Base-by-base conservation (phyloP, 2,888 invertebrate genomes). In the Pandemis corylana region DNA sequence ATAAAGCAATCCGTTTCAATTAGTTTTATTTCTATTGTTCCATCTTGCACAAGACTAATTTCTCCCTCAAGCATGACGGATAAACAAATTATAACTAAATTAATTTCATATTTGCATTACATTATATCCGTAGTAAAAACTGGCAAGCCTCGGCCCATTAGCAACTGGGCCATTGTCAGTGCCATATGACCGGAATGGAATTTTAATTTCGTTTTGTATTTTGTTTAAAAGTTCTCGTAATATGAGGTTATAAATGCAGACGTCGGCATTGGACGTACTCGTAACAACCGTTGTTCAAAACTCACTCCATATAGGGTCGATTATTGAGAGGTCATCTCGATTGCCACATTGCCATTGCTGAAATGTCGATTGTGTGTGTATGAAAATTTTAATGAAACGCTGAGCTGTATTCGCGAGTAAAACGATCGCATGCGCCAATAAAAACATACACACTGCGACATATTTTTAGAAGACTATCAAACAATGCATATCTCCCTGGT, bases 131-230 rank as follows among this genome's bases (percentile, higher is more conserved):
- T 44, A 51, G 51, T 44, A 59, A 59, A 63, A 72, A 20, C 12
- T 61, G 51, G 69, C 56, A 20, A 49, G 7, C 61, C 62, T 36
- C 49, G 74, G 61, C 66, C 44, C 70, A 75, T 75, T 75, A 71
- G 56, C 62, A 71, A 71, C 70, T 77, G 72, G 81, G 80, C 77
- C 80, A 80, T 76, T 80, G 80, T 78, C 78, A 76, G 72, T 72
- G 72, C 76, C 75, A 71, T 75, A 49, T 71, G 46, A 66, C 53
- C 70, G 61, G 75, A 59, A 78, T 64, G 66, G 76, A 78, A 76
- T 80, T 78, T 78, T 66, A 77, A 77, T 72, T 70, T 68, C 67
- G 69, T 72, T 72, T 64, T 70, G 68, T n/a, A 75, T 77, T 79
- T 76, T 71, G 73, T 77, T 76, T 12, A 65, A 62, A 66, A 62